Percentiles rank a stretch among this genome's conserved stretches.
Evolutionary conservation across 2,888 invertebrate genomes (phyloP).

Genomic region (Ectemnius cavifrons): DNA sequence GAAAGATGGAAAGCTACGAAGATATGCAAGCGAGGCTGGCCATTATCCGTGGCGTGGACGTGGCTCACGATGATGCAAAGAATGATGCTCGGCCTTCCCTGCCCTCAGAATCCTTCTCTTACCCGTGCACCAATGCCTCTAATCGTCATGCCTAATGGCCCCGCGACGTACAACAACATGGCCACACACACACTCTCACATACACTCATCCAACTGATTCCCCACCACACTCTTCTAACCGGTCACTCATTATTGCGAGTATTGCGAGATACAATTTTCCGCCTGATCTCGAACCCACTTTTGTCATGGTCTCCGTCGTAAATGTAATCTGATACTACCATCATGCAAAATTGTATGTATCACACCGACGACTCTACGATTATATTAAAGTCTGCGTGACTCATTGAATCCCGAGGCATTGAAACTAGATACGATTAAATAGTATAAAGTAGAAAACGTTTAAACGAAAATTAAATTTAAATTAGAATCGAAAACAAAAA

Average conservation of each 20-base stretch:
- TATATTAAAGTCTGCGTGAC: no score
- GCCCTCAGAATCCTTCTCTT: conserved; percentile 27
- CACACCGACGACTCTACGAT: not conserved
- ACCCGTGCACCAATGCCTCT: conserved; percentile 28
- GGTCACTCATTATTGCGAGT: conserved; percentile 16
- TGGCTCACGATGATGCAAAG: conserved; percentile 47
- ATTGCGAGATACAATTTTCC: conserved; percentile 21
- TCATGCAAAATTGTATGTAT: not conserved
- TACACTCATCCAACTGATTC: conserved; percentile 22
- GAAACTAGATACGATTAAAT: no score
- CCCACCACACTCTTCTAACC: conserved; percentile 10
- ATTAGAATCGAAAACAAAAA: no score
- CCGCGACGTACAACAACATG: conserved; percentile 37
- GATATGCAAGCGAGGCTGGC: conserved; percentile 22
- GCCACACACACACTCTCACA: conserved; percentile 8
- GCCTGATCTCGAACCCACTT: not conserved
- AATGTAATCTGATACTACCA: not conserved
- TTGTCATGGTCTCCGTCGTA: not conserved
- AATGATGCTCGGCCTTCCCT: conserved; percentile 23
- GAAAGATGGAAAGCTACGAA: conserved; percentile 27
- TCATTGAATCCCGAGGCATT: no score
- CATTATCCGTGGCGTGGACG: conserved; percentile 38
- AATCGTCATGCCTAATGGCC: conserved; percentile 37
- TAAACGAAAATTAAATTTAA: no score
- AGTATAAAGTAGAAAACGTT: no score